Base-by-base conservation (phyloP, 2,797 vertebrate genomes). In the Urocyon cinereoargenteus region DNA sequence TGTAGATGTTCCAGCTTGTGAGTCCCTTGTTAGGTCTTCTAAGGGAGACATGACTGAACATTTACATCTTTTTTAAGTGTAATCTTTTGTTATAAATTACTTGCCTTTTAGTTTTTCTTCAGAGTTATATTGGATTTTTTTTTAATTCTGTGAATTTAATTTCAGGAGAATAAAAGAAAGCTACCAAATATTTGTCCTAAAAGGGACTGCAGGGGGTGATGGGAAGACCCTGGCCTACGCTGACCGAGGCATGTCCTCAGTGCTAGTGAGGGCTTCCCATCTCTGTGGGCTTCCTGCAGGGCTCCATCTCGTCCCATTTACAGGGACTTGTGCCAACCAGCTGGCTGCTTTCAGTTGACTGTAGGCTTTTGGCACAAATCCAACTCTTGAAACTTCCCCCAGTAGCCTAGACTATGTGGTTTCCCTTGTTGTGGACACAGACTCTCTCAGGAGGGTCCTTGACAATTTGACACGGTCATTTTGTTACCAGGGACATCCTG, bases 131-230 rank as follows among this genome's bases (percentile, higher is more conserved):
- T 10, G 14, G 18, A 18, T 73, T 90, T 94, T 12, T 68, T 91
- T 94, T 18, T 14, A 51, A 62, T 61, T 82, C 84, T 34, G 4
- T 78, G 36, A 31, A 55, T 59, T 82, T 88, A 21, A 90, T 86
- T 81, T 92, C 45, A 84, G 75, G 87, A 70, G 66, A 88, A 51
- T 75, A 77, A 94, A 83, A 16, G 28, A 53, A 87, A 85, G 9
- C 34, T 59, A 79, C 31, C 66, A 75, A 57, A 22, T 36, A 51
- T 26, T 66, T 66, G 24, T 75, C 84, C 22, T 68, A 2, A 24
- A 36, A 16, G n/a, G 15, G 28, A 53, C 19, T 36, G 21, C 28
- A 53, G 18, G 18, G 7, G 12, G 2, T 36, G 10, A 55, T 0
- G 3, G 34, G 26, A 24, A 77, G 18, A 22, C 22, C 31, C 11